Percentiles rank a stretch among this genome's conserved stretches.
Evolutionary conservation across 2,113 vertebrate species (phyloP).

Genomic region (Arizona elegans): DNA sequence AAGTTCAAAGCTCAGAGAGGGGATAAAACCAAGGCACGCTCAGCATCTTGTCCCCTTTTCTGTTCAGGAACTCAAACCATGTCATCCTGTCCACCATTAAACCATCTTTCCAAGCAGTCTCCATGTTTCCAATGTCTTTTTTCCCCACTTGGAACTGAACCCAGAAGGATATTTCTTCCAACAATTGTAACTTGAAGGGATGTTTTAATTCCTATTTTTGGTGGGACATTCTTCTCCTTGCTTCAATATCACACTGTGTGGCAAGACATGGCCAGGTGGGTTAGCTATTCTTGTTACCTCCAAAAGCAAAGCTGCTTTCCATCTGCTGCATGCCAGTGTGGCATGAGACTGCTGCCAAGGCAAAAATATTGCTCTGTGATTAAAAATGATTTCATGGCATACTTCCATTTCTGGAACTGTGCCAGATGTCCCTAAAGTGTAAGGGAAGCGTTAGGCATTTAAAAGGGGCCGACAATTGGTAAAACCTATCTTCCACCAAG

Average conservation of each 20-base stretch:
- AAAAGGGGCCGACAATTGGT: neutral
- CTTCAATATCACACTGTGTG: neutral
- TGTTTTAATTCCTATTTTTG: neutral
- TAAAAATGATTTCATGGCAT: neutral
- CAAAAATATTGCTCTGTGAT: neutral
- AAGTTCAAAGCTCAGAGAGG: no score
- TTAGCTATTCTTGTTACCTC: neutral
- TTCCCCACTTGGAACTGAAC: no score
- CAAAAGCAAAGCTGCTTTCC: neutral
- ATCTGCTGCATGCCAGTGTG: neutral
- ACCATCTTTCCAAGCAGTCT: no score
- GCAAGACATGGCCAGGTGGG: neutral
- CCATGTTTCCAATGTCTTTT: no score
- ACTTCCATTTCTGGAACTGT: neutral
- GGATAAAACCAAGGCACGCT: no score
- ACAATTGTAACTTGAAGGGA: neutral
- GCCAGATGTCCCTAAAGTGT: rapidly evolving
- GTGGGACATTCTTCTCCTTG: neutral
- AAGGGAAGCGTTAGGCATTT: neutral
- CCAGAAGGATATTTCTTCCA: no score
- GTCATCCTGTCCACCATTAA: no score
- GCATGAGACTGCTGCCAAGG: neutral
- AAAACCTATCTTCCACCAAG: neutral
- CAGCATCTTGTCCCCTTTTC: no score
- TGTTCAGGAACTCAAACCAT: no score